Evolutionary conservation across 2,888 invertebrate genomes (phyloP).

Genomic region (Megaustenia siamemsis): DNA sequence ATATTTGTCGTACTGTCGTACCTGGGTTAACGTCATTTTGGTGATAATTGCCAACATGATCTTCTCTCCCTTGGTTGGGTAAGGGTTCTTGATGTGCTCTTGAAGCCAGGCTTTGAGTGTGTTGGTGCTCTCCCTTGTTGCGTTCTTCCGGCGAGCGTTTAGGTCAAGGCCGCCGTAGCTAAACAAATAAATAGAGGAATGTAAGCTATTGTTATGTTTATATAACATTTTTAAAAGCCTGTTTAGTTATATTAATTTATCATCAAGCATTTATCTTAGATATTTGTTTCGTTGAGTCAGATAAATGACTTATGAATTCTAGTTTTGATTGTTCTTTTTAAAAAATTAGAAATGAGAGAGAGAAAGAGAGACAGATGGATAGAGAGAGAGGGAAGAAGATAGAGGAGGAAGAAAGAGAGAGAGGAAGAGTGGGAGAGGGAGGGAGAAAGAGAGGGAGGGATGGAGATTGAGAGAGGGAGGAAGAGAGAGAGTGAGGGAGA

Average conservation of each 20-base stretch:
- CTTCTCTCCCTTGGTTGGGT: constrained; percentile 97
- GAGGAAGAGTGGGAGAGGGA: not conserved
- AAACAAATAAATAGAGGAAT: not conserved
- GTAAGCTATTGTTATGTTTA: too few species aligned
- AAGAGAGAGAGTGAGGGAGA: not conserved
- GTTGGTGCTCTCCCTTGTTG: constrained; percentile 97
- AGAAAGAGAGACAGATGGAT: too few species aligned
- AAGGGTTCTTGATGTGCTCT: constrained; percentile 97
- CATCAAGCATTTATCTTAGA: too few species aligned
- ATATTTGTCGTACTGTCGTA: too few species aligned
- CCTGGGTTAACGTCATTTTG: constrained; percentile 94
- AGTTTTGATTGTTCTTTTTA: too few species aligned
- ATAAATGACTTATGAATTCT: too few species aligned
- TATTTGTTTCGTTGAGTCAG: too few species aligned
- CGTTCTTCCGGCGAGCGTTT: constrained; percentile 97
- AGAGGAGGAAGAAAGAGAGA: too few species aligned
- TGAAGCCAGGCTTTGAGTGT: constrained; percentile 98
- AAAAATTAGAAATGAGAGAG: too few species aligned
- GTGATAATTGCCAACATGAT: constrained; percentile 97
- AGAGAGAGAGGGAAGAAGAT: too few species aligned
- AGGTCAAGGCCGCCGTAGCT: constrained; percentile 84
- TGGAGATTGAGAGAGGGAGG: not conserved
- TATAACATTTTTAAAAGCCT: too few species aligned
- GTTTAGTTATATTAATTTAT: too few species aligned
- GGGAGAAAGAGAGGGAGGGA: not conserved